phyloP scores from a whole-genome alignment of 2,888 invertebrate genomes.

The Caenorhabditis parvicauda region DNA sequence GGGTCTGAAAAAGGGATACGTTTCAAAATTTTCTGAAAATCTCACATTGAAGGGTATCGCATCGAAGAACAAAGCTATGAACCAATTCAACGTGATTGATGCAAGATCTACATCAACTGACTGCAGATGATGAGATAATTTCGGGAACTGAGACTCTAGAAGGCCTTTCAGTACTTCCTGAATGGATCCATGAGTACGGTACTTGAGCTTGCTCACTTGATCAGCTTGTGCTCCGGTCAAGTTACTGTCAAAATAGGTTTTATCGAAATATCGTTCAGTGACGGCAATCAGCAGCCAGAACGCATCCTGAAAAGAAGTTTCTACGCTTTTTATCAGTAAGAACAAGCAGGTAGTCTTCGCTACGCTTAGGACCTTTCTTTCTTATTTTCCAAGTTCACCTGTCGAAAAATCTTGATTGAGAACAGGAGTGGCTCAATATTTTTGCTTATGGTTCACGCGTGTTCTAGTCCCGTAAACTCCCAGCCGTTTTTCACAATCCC shows the following conservation, averaged over 20 bases:
- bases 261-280: constrained; percentile 67
- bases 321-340: neutral
- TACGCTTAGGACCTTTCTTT: too few relatives aligned
- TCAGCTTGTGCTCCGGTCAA: constrained; percentile 68
- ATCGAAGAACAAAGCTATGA: constrained; percentile 68
- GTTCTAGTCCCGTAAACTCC: too few relatives aligned
- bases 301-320: constrained; percentile 61
- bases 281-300: constrained; percentile 69
- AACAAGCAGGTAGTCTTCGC: too few relatives aligned
- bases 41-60: constrained; percentile 67
- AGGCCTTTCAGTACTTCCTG: constrained; percentile 66
- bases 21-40: neutral
- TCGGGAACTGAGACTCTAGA: constrained; percentile 65
- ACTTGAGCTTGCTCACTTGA: constrained; percentile 55
- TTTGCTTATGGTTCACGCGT: too few relatives aligned
- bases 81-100: constrained; percentile 69
- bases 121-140: constrained; percentile 65
- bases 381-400: too few relatives aligned
- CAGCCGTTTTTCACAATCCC: too few relatives aligned
- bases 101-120: constrained; percentile 67
- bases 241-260: constrained; percentile 67
- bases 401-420: neutral
- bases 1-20: constrained; percentile 61
- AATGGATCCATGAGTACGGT: neutral
- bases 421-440: neutral